These are phyloP conservation scores for Apotomis capreana DNA, from an alignment of 2,888 invertebrate genomes.

Conservation along the genomic window DNA sequence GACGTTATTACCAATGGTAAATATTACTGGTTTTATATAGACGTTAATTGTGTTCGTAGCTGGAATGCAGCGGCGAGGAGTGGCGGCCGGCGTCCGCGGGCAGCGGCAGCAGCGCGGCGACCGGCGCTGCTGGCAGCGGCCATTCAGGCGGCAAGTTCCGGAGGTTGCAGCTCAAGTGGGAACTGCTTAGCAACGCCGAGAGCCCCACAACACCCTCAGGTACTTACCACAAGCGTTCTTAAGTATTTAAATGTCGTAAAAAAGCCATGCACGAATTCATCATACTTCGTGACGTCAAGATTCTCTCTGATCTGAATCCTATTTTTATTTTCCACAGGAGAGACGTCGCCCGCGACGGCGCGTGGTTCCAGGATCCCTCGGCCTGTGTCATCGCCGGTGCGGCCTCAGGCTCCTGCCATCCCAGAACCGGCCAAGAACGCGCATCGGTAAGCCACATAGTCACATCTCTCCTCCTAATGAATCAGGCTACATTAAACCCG, in stretches of 20 bases:
- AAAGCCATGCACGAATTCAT: too few relatives aligned
- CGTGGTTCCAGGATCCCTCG: conserved; percentile 89
- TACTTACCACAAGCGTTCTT: conserved; percentile 44
- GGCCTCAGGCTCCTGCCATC: conserved; percentile 77
- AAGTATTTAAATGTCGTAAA: too few relatives aligned
- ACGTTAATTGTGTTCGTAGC: conserved; percentile 51
- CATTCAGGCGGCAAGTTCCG: conserved; percentile 88
- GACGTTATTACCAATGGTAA: neutral
- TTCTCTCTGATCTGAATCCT: too few relatives aligned
- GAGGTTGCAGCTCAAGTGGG: conserved; percentile 91
- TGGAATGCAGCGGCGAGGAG: conserved; percentile 78
- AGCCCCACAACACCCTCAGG: conserved; percentile 75
- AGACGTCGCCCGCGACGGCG: conserved; percentile 75
- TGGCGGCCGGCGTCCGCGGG: conserved; percentile 77
- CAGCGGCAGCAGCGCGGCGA: conserved; percentile 73
- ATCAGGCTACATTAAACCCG: too few relatives aligned
- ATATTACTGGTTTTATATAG: neutral
- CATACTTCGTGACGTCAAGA: too few relatives aligned
- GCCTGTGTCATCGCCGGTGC: conserved; percentile 88
- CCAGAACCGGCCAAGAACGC: conserved; percentile 75
- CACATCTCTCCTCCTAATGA: too few relatives aligned
- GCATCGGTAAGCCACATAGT: conserved; percentile 59
- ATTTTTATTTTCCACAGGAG: conserved; percentile 56
- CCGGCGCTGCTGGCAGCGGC: conserved; percentile 83
- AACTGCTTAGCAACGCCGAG: conserved; percentile 85